Percentiles rank a stretch among this genome's conserved stretches.
Conservation (phyloP, 2,888 invertebrate genomes). For the Caenorhabditis sp. region DNA sequence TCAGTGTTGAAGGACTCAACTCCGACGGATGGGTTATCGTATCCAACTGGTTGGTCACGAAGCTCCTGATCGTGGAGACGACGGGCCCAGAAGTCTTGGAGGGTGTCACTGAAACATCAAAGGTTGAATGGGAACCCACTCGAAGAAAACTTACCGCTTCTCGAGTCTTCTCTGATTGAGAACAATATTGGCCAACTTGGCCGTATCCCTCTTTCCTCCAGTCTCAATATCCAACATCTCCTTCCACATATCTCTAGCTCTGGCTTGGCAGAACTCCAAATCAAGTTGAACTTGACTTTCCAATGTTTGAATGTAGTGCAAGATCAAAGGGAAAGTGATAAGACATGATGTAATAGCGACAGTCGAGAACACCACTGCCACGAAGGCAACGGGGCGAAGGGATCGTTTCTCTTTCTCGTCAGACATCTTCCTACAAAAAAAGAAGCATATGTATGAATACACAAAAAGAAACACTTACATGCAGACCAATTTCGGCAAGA, state of each 20-base stretch:
- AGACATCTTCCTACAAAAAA: slow-evolving; percentile 53
- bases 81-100: slow-evolving; percentile 82
- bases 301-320: slow-evolving; percentile 83
- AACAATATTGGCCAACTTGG: slow-evolving; percentile 79
- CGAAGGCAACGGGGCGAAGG: slow-evolving; percentile 81
- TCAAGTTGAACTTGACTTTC: slow-evolving; percentile 82
- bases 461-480: slow-evolving; percentile 41
- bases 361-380: slow-evolving; percentile 82
- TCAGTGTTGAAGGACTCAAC: slow-evolving; percentile 64
- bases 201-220: slow-evolving; percentile 78
- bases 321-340: slow-evolving; percentile 82
- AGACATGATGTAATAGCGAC: slow-evolving; percentile 79
- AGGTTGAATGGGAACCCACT: neutral
- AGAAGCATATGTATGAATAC: neutral
- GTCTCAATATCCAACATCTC: slow-evolving; percentile 83
- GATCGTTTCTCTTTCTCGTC: slow-evolving; percentile 72
- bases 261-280: slow-evolving; percentile 82
- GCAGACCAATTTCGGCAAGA: slow-evolving; percentile 59
- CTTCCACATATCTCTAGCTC: slow-evolving; percentile 83
- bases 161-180: slow-evolving; percentile 76
- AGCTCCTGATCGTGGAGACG: slow-evolving; percentile 81
- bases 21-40: slow-evolving; percentile 69
- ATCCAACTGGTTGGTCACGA: slow-evolving; percentile 80
- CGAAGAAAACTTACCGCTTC: slow-evolving; percentile 56
- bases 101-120: slow-evolving; percentile 75